Evolutionary conservation across 92 coral and sea anemone species (phyloP).

Genomic region (Umimayanthus chanpuru): DNA sequence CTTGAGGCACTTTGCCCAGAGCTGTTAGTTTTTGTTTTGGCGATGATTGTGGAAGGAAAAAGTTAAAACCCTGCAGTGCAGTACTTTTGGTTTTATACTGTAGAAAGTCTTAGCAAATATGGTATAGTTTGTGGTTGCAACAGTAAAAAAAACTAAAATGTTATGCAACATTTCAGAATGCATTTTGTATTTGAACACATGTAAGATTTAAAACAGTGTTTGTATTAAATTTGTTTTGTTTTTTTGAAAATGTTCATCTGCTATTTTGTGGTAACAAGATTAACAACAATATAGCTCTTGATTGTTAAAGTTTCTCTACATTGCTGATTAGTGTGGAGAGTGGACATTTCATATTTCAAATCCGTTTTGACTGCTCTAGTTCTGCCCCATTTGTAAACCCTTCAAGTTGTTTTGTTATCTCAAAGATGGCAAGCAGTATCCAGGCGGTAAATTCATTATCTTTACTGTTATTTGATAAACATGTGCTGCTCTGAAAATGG

Average conservation of each 20-base stretch:
- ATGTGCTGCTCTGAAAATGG: slow-evolving; percentile 28
- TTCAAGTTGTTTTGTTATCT: neutral
- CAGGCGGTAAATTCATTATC: slow-evolving; percentile 24
- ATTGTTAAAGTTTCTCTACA: neutral
- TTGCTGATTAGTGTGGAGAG: neutral
- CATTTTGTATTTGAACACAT: neutral
- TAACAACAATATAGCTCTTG: too few species aligned
- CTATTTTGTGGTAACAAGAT: too few species aligned
- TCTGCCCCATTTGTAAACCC: slow-evolving; percentile 10
- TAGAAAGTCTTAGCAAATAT: too few species aligned
- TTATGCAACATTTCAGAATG: neutral
- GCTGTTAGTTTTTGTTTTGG: neutral
- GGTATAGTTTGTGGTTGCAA: neutral
- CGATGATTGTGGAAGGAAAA: neutral
- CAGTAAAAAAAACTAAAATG: neutral
- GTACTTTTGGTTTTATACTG: neutral
- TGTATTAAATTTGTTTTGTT: neutral
- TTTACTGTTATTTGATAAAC: slow-evolving; percentile 5
- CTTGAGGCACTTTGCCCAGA: slow-evolving; percentile 25
- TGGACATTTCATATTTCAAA: neutral
- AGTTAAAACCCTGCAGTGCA: neutral
- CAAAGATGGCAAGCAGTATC: neutral
- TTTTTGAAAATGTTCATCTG: neutral
- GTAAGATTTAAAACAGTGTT: neutral
- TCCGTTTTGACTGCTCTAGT: neutral